Percentiles rank a stretch among this genome's conserved stretches.
phyloP scores from a whole-genome alignment of 2,888 invertebrate species.

The Apoda limacodes region DNA sequence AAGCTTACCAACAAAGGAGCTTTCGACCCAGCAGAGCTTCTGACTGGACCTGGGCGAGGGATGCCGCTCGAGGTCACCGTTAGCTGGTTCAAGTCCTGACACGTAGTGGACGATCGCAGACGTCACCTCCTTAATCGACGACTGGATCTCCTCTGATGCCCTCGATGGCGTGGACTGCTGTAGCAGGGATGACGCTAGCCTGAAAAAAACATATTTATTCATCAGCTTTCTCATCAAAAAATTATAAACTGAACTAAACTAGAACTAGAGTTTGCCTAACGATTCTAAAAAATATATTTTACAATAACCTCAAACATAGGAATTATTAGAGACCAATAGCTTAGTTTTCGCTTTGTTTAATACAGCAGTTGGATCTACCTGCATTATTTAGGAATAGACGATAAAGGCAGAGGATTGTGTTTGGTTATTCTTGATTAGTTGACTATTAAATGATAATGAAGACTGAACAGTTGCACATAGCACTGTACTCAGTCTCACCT shows the following conservation, averaged over 20 bases:
- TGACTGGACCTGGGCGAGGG: slow-evolving; percentile 73
- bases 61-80: slow-evolving; percentile 65
- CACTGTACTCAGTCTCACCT: slow-evolving; percentile 47
- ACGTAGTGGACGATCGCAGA: slow-evolving; percentile 94
- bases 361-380: no score
- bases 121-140: slow-evolving; percentile 92
- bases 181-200: slow-evolving; percentile 76
- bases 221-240: no score
- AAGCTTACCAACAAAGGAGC: slow-evolving; percentile 77
- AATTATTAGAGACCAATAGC: no score
- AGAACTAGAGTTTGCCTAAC: no score
- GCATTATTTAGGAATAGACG: no score
- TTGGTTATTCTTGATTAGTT: no score
- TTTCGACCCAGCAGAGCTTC: slow-evolving; percentile 90
- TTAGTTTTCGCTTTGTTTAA: no score
- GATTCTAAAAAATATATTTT: no score
- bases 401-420: no score
- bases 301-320: no score
- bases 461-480: not conserved
- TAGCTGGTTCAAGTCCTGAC: slow-evolving; percentile 74
- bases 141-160: slow-evolving; percentile 78
- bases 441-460: no score
- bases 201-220: slow-evolving; percentile 38
- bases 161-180: slow-evolving; percentile 59
- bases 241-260: no score